Conservation (phyloP, 1,140 invertebrate species). For the Potamilus streckersoni region DNA sequence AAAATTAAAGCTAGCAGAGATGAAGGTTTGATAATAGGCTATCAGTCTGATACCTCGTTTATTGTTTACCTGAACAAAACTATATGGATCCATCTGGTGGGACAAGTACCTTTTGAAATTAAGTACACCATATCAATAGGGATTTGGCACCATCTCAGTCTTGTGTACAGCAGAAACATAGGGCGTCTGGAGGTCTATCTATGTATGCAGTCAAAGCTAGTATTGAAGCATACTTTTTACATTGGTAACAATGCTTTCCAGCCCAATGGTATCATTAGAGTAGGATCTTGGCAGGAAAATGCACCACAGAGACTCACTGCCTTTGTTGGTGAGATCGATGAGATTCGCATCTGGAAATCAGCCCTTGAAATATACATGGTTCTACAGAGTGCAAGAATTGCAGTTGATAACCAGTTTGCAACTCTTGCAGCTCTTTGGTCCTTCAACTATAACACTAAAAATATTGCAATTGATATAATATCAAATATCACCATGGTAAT, state of each 20-base stretch:
- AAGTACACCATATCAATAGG: not conserved
- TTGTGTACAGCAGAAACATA: conserved; percentile 9
- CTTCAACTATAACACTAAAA: conserved; percentile 28
- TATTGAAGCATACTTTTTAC: not conserved
- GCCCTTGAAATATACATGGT: conserved; percentile 18
- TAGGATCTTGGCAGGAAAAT: conserved; percentile 19
- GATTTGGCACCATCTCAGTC: conserved; percentile 26
- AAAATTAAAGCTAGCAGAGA: conserved; percentile 19
- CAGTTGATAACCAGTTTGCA: conserved; percentile 10
- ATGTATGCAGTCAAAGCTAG: conserved; percentile 6
- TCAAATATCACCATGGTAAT: conserved; percentile 20
- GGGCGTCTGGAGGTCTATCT: conserved; percentile 3
- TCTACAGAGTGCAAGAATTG: conserved; percentile 16
- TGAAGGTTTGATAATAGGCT: conserved; percentile 28
- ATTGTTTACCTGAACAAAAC: conserved; percentile 18
- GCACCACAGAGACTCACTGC: conserved; percentile 10
- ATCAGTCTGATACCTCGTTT: conserved; percentile 20
- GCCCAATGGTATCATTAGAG: conserved; percentile 16
- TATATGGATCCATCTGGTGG: too few relatives aligned
- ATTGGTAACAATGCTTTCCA: conserved; percentile 2
- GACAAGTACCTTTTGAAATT: conserved; percentile 11
- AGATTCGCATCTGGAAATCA: conserved; percentile 35
- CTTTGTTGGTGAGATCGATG: conserved; percentile 30
- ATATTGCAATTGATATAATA: conserved; percentile 19
- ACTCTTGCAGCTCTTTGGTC: conserved; percentile 23